Base-by-base conservation (phyloP, 2,888 invertebrate genomes). In the Griposia aprilina region DNA sequence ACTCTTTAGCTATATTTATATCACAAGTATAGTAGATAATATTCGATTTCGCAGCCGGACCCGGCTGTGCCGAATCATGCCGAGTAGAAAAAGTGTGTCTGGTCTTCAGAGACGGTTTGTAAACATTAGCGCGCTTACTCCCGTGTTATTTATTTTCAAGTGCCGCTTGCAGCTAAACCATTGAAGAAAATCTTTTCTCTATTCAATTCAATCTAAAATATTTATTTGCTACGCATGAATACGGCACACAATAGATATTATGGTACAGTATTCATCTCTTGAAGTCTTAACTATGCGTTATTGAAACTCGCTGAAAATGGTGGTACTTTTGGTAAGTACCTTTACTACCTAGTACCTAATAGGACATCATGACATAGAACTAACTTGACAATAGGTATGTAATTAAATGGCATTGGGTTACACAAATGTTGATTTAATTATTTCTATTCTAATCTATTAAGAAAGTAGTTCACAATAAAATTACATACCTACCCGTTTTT, bases 361-460 rank as follows among this genome's bases (percentile, higher is more conserved):
- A 36, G 30, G 30, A 6, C 41, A 30, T 48, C 7, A 20, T 26
- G 45, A 26, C 26, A 41, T 36, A 52, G 17, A 48, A 48, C 41
- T 50, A n/a, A 78, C 13, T 55, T n/a, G 55, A 30, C 8, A 36
- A 55, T 55, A 55, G 36, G 10, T n/a, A 63, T 52, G 17, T 70
- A 26, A n/a, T 30, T 30, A 78, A 78, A 20, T 52, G 50, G 26
- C 41, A 17, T 63, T 36, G 30, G 30, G 7, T 68, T 80, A 72
- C 50, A 57, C 59, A 62, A 71, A 23, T 59, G 23, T 23, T 17
- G 17, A 60, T 57, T 62, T 80, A 67, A 80, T 80, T 80, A 80
- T 57, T 84, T 80, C 67, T 80, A 84, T 84, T 67, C 80, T 52
- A 52, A 57, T 36, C 80, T 84, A 84, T 84, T 84, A 80, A 70